A percentile compares a stretch with the other conserved stretches of the same genome.
phyloP scores from a whole-genome alignment of 2,888 invertebrate species.

The Ophioninae sp. region DNA sequence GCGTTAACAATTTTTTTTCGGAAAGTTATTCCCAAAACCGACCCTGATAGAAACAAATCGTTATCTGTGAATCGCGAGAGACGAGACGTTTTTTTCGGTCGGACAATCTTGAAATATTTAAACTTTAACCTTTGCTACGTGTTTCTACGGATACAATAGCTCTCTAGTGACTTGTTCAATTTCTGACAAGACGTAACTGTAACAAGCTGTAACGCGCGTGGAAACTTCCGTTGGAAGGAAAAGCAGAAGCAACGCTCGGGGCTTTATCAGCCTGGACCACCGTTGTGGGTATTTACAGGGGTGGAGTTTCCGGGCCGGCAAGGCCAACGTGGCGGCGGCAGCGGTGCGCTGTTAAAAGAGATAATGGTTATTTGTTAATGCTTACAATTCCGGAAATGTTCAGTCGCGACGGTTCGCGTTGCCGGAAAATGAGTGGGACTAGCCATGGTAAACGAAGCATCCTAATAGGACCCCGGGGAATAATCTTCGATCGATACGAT shows the following conservation, averaged over 20 bases:
- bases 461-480: not conserved
- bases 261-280: slow-evolving; percentile 20
- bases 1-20: no score
- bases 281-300: slow-evolving; percentile 31
- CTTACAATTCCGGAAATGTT: not conserved
- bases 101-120: no score
- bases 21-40: no score
- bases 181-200: no score
- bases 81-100: no score
- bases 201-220: not conserved
- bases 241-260: slow-evolving; percentile 23
- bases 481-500: not conserved
- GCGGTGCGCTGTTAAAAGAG: slow-evolving; percentile 22
- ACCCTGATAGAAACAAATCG: no score
- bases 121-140: no score
- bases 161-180: no score
- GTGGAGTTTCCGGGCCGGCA: slow-evolving; percentile 30
- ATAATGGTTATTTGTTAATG: slow-evolving; percentile 17
- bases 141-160: no score
- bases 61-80: no score
- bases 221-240: slow-evolving; percentile 35
- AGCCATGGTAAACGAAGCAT: not conserved
- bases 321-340: not conserved
- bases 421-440: not conserved
- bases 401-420: not conserved